phyloP scores from a whole-genome alignment of 1,140 invertebrate genomes.

The Agrilus planipennis region DNA sequence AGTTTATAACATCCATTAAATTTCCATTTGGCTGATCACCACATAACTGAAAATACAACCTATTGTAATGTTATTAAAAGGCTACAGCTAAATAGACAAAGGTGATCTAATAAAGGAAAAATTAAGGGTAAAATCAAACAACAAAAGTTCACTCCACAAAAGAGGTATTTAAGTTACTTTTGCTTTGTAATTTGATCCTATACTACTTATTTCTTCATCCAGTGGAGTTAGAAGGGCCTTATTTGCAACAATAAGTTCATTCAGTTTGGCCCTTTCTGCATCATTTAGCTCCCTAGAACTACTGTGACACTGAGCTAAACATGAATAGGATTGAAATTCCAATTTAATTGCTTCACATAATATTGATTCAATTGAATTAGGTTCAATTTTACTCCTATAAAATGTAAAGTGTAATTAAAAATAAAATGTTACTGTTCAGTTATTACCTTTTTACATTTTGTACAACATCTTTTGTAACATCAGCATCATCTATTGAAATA shows the following conservation, averaged over 20 bases:
- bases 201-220: conserved; percentile 51
- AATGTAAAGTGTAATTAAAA: background rate
- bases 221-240: conserved; percentile 69
- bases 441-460: conserved; percentile 50
- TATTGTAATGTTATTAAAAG: too few relatives aligned
- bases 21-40: too few relatives aligned
- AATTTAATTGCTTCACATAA: conserved; percentile 71
- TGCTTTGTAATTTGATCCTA: too few relatives aligned
- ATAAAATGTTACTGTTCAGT: background rate
- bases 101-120: too few relatives aligned
- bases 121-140: too few relatives aligned
- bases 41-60: too few relatives aligned
- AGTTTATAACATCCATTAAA: conserved; percentile 77
- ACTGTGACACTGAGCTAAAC: conserved; percentile 43
- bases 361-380: conserved; percentile 67
- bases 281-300: conserved; percentile 62
- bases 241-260: conserved; percentile 72
- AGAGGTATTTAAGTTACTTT: conserved; percentile 9
- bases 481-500: conserved; percentile 5
- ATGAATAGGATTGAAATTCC: conserved; percentile 61
- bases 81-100: too few relatives aligned
- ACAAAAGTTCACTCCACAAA: background rate
- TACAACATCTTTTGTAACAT: conserved; percentile 42
- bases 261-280: conserved; percentile 66
- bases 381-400: conserved; percentile 24